Evolutionary conservation across 2,113 vertebrate species (phyloP), one percentile per base, ranked within the genome.

Genomic region (Amblyornis subalaris): DNA sequence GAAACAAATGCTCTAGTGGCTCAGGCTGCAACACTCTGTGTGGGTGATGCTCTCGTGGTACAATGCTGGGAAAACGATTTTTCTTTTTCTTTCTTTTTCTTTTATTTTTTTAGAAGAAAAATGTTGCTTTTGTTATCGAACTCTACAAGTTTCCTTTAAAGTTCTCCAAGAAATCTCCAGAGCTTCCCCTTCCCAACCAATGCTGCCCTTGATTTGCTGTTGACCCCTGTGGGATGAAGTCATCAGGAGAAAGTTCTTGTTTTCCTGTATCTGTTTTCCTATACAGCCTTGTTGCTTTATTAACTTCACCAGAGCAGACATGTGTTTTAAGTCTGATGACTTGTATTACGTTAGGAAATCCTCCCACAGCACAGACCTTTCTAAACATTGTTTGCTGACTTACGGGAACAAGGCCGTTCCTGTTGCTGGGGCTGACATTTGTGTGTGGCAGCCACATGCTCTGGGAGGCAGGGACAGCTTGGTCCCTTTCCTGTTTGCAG

Each of bases 201-300:
- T 12, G 16, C 35, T 48, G 72, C 21, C 21, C 47, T 77, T 77
- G 81, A 61, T 93, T 88, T 88, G 50, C 48, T 74, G 31, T 66
- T 88, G 81, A 91, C 26, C 47, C 38, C 36, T 73, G 55, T 38
- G 79, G 64, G 75, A 91, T 95, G 95, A 96, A 95, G 79, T 95
- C 82, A 94, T 86, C 85, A 77, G 61, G 85, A 94, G 88, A 95
- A 95, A 93, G 88, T 74, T 94, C 85, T 91, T 94, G 82, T 86
- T 93, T 94, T 93, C 65, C 71, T 86, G 36, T 85, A 55, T 89
- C 80, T 93, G 90, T 95, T 89, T 93, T 90, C 42, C 55, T 80
- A 22, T 29, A 3, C 67, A 74, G 85, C 23, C 60, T 85, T 45
- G 23, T 70, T 60, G 73, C 51, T 77, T 77, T 88, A 86, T 90